phyloP scores from a whole-genome alignment of 1,140 invertebrate species.

The Zeugodacus cucurbitae region DNA sequence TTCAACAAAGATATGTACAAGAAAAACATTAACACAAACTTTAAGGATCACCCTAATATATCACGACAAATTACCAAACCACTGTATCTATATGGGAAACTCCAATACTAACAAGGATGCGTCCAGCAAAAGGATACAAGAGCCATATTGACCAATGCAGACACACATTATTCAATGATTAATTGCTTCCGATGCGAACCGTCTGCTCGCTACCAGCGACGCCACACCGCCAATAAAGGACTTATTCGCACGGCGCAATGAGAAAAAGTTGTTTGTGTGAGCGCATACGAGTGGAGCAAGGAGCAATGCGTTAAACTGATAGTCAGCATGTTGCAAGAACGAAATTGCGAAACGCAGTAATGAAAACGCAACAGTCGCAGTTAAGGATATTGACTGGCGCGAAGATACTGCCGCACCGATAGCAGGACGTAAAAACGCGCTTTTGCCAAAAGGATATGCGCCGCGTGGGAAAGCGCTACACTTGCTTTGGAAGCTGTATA shows the following conservation, averaged over 20 bases:
- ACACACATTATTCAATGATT: constrained; percentile 38
- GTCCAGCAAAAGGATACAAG: constrained; percentile 14
- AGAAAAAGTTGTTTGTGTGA: neutral
- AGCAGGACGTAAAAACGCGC: neutral
- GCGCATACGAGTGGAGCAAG: neutral
- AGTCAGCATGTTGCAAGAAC: neutral
- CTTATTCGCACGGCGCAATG: neutral
- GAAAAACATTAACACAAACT: neutral
- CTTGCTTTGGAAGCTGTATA: neutral
- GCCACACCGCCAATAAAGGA: neutral
- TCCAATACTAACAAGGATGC: neutral
- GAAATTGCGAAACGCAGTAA: neutral
- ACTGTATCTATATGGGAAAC: no score
- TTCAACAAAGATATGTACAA: neutral
- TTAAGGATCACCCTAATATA: neutral
- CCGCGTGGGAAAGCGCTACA: constrained; percentile 12
- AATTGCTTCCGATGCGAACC: constrained; percentile 28
- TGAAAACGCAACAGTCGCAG: constrained; percentile 8
- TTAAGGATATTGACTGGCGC: constrained; percentile 5
- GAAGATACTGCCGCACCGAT: neutral
- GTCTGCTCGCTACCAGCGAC: neutral
- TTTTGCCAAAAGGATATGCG: neutral
- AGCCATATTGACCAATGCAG: constrained; percentile 16
- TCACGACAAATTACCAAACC: neutral
- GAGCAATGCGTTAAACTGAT: neutral